phyloP scores from a whole-genome alignment of 2,888 invertebrate genomes.

The Pantelozetes paolii region DNA sequence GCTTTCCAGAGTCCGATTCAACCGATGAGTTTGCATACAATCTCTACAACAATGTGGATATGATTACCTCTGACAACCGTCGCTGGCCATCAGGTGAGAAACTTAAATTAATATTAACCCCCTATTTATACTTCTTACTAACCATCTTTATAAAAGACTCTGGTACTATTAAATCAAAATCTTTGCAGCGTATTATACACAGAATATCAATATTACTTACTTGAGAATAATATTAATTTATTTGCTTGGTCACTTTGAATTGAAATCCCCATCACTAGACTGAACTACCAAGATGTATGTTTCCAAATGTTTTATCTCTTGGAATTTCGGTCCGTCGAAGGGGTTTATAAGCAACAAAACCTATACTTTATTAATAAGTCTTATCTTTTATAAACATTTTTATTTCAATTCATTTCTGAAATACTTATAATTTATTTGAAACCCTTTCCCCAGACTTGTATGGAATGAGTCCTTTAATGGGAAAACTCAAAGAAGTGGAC shows the following conservation, averaged over 20 bases:
- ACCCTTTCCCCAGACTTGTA: constrained; percentile 67
- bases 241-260: background rate
- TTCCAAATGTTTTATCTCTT: background rate
- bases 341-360: background rate
- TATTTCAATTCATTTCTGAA: background rate
- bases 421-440: background rate
- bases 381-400: background rate
- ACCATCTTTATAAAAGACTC: no score
- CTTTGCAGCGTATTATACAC: no score
- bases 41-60: constrained; percentile 82
- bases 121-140: background rate
- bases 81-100: constrained; percentile 62
- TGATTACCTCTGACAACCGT: constrained; percentile 84
- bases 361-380: background rate
- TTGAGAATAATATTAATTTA: background rate
- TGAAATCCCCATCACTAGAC: background rate
- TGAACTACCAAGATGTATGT: background rate
- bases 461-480: constrained; percentile 69
- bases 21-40: constrained; percentile 89
- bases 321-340: constrained; percentile 10
- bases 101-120: background rate
- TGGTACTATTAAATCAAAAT: no score
- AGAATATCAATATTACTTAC: background rate
- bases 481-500: constrained; percentile 65
- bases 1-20: constrained; percentile 82